phyloP scores from a whole-genome alignment of 2,888 invertebrate genomes.

The Hanleya hanleyi region DNA sequence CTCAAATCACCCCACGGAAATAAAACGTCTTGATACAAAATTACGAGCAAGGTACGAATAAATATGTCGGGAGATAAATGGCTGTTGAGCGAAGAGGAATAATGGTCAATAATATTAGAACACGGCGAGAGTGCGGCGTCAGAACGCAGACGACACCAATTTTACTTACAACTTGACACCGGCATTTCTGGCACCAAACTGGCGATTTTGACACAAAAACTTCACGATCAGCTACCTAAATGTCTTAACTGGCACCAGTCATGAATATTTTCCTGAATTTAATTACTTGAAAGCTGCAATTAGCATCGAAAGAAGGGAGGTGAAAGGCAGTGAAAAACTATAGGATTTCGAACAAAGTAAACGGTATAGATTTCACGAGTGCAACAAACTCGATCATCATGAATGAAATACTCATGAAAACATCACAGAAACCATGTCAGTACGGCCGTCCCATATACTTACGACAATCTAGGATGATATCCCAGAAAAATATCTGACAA shows the following conservation, averaged over 20 bases:
- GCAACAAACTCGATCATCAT: slow-evolving; percentile 37
- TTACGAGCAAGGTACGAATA: slow-evolving; percentile 1
- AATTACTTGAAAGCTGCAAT: not conserved
- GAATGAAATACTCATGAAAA: slow-evolving; percentile 43
- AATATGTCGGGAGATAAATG: slow-evolving; percentile 10
- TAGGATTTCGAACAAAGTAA: slow-evolving; percentile 41
- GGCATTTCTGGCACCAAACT: not conserved
- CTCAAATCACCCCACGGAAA: not conserved
- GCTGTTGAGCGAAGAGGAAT: slow-evolving; percentile 15
- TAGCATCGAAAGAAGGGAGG: not conserved
- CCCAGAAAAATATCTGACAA: not conserved
- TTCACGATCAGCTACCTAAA: not conserved
- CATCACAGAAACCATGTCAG: slow-evolving; percentile 20
- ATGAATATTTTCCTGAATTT: not conserved
- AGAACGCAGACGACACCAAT: slow-evolving; percentile 5
- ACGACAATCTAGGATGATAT: not conserved
- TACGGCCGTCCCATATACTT: not conserved
- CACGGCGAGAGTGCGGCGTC: not conserved
- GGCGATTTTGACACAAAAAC: not conserved
- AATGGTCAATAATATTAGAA: slow-evolving; percentile 16
- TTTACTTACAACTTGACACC: slow-evolving; percentile 1
- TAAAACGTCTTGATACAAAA: not conserved
- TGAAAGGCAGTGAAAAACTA: not conserved
- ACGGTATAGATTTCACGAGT: slow-evolving; percentile 29
- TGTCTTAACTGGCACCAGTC: not conserved